A percentile compares a stretch with the other conserved stretches of the same genome.
Conservation (phyloP, 1,140 invertebrate genomes). For the Tigriopus japonicus region DNA sequence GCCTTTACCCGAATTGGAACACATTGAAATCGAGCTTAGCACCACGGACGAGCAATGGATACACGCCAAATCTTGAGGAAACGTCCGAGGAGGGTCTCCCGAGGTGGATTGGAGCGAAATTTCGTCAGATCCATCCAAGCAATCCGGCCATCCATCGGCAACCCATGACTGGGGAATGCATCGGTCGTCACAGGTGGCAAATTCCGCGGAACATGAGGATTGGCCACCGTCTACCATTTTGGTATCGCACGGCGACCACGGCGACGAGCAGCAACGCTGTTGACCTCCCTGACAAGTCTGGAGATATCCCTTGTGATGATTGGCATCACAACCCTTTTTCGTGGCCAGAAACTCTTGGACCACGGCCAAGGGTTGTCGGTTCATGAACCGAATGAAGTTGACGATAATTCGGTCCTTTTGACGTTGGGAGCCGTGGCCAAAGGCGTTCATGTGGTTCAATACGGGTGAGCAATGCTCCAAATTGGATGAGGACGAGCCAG, state of each 20-base stretch:
- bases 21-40: background rate
- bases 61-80: background rate
- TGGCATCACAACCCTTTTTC: background rate
- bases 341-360: background rate
- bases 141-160: slow-evolving; percentile 11
- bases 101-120: too few relatives aligned
- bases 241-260: background rate
- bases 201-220: background rate
- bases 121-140: slow-evolving; percentile 12
- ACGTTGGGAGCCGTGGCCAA: too few relatives aligned
- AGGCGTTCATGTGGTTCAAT: too few relatives aligned
- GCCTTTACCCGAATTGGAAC: background rate
- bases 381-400: background rate
- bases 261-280: background rate
- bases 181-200: background rate
- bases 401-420: background rate
- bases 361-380: background rate
- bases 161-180: slow-evolving; percentile 12
- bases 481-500: too few relatives aligned
- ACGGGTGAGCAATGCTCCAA: too few relatives aligned
- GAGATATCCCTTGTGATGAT: background rate
- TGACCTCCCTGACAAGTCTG: background rate
- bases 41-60: background rate
- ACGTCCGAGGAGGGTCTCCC: background rate
- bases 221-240: background rate